Conservation (phyloP, 2,797 vertebrate genomes). For the Malurus leucopterus region DNA sequence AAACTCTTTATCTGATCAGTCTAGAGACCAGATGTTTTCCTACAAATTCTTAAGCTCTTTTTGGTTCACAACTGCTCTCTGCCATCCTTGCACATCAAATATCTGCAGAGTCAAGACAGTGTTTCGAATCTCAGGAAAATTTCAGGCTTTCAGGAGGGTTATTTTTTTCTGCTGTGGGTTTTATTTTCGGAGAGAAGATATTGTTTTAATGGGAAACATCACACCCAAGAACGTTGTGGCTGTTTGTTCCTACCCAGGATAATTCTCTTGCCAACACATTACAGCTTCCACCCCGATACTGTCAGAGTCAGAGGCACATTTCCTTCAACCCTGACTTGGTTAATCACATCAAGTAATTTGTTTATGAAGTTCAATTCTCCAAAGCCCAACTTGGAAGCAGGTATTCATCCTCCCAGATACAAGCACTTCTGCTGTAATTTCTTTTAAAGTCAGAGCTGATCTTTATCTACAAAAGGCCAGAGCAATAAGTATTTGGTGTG, state of each 20-base stretch:
- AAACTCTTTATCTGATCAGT: background rate
- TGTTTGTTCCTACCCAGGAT: constrained; percentile 14
- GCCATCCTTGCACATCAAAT: background rate
- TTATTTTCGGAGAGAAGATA: background rate
- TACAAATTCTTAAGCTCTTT: background rate
- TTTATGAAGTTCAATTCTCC: constrained; percentile 7
- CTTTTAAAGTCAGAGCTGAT: constrained; percentile 40
- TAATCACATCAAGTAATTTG: constrained; percentile 41
- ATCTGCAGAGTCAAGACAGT: background rate
- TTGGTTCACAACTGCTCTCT: background rate
- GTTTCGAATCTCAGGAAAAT: background rate
- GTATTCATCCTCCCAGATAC: constrained; percentile 24
- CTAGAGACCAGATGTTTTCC: constrained; percentile 19
- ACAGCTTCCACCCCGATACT: constrained; percentile 40
- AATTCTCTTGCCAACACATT: background rate
- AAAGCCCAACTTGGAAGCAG: constrained; percentile 31
- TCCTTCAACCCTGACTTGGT: constrained; percentile 6
- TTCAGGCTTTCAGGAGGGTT: background rate
- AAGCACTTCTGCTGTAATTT: constrained; percentile 34
- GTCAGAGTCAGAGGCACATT: background rate
- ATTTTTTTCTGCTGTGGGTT: background rate
- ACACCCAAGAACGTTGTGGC: constrained; percentile 22
- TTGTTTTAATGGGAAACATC: constrained; percentile 17
- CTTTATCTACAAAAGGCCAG: constrained; percentile 50
- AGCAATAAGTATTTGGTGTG: constrained; percentile 1